These are phyloP conservation scores for Chloropsis hardwickii DNA, from an alignment of 2,113 vertebrate species.

Conservation along the genomic window DNA sequence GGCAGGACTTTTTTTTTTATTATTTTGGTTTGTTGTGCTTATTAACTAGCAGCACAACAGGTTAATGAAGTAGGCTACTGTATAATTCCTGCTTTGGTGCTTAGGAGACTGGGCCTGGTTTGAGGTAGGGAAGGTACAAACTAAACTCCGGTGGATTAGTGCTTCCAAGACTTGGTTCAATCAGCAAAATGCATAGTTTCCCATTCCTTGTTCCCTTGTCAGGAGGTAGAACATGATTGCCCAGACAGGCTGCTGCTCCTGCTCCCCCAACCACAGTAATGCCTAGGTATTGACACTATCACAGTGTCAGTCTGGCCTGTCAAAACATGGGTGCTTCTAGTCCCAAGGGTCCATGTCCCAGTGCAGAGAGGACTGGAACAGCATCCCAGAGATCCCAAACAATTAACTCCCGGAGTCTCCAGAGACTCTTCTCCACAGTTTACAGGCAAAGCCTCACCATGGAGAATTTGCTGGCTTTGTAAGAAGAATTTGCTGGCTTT, in stretches of 20 bases:
- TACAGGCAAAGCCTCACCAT: not conserved
- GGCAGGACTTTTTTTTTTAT: not conserved
- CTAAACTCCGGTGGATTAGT: not conserved
- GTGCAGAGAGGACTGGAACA: not conserved
- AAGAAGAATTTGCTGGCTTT: too few species aligned
- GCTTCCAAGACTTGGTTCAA: not conserved
- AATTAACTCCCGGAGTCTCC: not conserved
- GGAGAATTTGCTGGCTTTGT: not conserved
- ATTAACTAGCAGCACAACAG: not conserved
- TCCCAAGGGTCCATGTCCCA: not conserved
- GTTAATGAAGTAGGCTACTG: not conserved
- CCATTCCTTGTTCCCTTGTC: not conserved
- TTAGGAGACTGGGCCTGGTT: not conserved
- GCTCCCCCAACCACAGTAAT: not conserved
- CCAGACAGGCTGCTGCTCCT: not conserved
- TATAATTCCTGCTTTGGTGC: not conserved
- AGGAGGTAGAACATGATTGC: not conserved
- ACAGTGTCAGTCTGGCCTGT: not conserved
- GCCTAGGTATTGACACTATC: not conserved
- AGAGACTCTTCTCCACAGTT: accelerated
- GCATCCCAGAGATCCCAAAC: not conserved
- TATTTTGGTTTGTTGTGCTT: not conserved
- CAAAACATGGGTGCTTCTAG: not conserved
- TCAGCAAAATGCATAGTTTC: not conserved
- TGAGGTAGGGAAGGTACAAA: not conserved